Percentiles rank a stretch among this genome's conserved stretches.
Evolutionary conservation across 1,140 invertebrate genomes (phyloP).

Genomic region (Spodoptera litura): DNA sequence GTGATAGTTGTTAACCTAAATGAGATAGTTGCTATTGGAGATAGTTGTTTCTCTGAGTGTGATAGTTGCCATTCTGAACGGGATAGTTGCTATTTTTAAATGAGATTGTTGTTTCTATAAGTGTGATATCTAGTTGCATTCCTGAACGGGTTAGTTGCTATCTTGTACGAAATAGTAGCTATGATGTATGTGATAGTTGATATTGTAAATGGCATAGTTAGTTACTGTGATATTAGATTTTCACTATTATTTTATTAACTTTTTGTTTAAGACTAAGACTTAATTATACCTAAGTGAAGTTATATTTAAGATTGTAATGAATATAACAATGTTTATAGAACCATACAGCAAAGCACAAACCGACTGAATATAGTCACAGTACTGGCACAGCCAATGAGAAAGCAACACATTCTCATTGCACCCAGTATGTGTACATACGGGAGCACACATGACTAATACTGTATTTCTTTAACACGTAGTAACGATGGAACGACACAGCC

Average conservation of each 20-base stretch:
- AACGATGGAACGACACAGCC: conserved; percentile 80
- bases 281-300: not conserved
- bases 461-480: conserved; percentile 75
- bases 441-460: conserved; percentile 62
- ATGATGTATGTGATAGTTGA: not conserved
- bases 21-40: no score
- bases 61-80: no score
- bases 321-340: conserved; percentile 16
- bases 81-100: no score
- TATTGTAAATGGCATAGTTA: not conserved
- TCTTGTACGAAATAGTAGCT: no score
- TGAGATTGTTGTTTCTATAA: no score
- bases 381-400: conserved; percentile 61
- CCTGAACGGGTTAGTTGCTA: no score
- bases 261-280: not conserved
- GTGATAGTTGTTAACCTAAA: not conserved
- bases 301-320: not conserved
- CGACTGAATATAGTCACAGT: conserved; percentile 54
- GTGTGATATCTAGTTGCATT: no score
- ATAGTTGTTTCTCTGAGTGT: no score
- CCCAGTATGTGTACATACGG: conserved; percentile 62
- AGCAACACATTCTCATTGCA: conserved; percentile 59
- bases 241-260: not conserved
- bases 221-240: not conserved
- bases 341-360: not conserved